Conservation (phyloP, 2,888 invertebrate species). For the Theretra japonica region DNA sequence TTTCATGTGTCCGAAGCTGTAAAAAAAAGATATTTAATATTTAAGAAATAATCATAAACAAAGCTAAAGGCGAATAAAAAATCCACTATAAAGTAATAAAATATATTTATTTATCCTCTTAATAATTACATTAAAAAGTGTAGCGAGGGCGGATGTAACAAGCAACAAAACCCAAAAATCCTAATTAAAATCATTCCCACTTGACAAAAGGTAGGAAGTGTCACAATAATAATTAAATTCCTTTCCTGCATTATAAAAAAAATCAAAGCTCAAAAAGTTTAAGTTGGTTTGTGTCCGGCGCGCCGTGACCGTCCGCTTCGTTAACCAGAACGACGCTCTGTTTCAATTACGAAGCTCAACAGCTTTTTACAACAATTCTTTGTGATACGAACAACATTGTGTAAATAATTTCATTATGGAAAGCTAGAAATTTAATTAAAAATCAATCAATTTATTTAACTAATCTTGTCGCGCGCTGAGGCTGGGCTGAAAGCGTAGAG, state of each 20-base stretch:
- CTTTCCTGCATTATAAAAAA: background rate
- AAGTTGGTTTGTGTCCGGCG: constrained; percentile 48
- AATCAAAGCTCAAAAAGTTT: constrained; percentile 36
- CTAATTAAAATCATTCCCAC: no score
- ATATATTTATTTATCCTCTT: no score
- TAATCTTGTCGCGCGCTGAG: background rate
- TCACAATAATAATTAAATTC: background rate
- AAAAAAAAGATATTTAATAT: no score
- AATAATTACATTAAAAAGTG: no score
- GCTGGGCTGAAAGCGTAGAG: no score
- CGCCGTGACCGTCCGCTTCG: constrained; percentile 69
- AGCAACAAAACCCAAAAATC: background rate
- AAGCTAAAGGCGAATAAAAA: no score
- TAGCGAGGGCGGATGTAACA: no score
- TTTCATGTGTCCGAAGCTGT: no score
- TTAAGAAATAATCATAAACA: no score
- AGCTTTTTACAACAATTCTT: constrained; percentile 63
- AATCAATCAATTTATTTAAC: no score
- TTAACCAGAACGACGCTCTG: constrained; percentile 63
- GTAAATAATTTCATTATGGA: background rate
- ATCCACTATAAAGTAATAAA: no score
- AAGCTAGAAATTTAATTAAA: background rate
- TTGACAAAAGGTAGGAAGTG: background rate
- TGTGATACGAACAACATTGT: constrained; percentile 67
- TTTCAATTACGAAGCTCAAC: constrained; percentile 66